These are phyloP conservation scores for Harpegnathos saltator DNA, from an alignment of 1,140 invertebrate species.

Conservation along the genomic window DNA sequence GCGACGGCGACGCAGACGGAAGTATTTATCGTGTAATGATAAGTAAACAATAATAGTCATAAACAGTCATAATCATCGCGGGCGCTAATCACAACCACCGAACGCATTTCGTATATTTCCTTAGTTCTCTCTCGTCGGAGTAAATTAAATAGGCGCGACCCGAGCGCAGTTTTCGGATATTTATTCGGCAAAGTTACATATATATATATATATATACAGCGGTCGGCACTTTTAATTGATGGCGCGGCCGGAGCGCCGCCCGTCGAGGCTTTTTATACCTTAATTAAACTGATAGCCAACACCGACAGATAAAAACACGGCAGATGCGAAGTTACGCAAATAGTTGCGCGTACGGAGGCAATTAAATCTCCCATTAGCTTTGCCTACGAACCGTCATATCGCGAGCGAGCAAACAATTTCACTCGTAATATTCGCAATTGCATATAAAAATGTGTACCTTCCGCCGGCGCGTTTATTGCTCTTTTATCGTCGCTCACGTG, in stretches of 20 bases:
- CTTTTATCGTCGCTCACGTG: constrained; percentile 22
- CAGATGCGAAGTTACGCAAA: constrained; percentile 14
- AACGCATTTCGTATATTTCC: background rate
- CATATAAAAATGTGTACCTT: constrained; percentile 42
- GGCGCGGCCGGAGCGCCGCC: background rate
- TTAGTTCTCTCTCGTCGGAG: background rate
- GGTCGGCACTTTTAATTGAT: background rate
- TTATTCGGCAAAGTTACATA: background rate
- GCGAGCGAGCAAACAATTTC: constrained; percentile 43
- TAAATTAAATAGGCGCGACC: background rate
- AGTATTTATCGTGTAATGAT: too few relatives aligned
- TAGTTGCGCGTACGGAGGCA: constrained; percentile 11
- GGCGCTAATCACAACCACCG: too few relatives aligned
- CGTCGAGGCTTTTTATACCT: background rate
- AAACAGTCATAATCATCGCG: too few relatives aligned
- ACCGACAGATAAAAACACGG: constrained; percentile 13
- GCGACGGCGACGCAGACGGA: too few relatives aligned
- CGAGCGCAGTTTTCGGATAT: background rate
- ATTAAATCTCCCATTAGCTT: constrained; percentile 47
- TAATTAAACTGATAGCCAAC: constrained; percentile 33
- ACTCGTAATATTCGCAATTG: constrained; percentile 37
- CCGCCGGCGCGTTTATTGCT: constrained; percentile 20
- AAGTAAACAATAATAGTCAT: too few relatives aligned
- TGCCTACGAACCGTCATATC: constrained; percentile 37
- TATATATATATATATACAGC: too few relatives aligned